These are phyloP conservation scores for Eubasilissa regina DNA, from an alignment of 1,140 invertebrate genomes.

Conservation along the genomic window DNA sequence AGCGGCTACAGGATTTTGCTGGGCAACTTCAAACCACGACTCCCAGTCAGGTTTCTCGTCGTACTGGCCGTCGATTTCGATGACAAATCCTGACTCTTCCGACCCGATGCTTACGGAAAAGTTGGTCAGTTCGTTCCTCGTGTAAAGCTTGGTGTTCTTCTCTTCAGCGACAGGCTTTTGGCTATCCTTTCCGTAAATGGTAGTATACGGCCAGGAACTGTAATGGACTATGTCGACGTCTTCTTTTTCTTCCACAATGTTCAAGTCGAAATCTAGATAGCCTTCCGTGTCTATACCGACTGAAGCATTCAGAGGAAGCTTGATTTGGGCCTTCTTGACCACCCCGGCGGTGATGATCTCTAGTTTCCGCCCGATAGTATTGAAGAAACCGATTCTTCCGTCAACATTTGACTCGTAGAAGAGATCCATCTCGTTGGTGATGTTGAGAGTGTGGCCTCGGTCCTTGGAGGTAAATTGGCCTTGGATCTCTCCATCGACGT, in stretches of 20 bases:
- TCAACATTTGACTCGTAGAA: slow-evolving; percentile 71
- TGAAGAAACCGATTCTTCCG: slow-evolving; percentile 76
- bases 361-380: slow-evolving; percentile 72
- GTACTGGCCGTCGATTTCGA: slow-evolving; percentile 70
- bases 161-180: slow-evolving; percentile 68
- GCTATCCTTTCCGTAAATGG: slow-evolving; percentile 72
- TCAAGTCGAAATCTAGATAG: slow-evolving; percentile 67
- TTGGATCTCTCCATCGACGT: slow-evolving; percentile 68
- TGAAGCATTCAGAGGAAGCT: slow-evolving; percentile 70
- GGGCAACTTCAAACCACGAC: slow-evolving; percentile 56
- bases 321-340: slow-evolving; percentile 73
- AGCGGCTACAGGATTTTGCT: slow-evolving; percentile 59
- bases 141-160: slow-evolving; percentile 65
- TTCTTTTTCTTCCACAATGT: slow-evolving; percentile 64
- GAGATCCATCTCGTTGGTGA: slow-evolving; percentile 67
- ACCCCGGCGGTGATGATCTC: slow-evolving; percentile 74
- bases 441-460: slow-evolving; percentile 60
- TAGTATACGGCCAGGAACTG: slow-evolving; percentile 75
- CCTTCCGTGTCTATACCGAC: slow-evolving; percentile 68
- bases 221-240: slow-evolving; percentile 72
- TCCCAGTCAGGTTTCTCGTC: slow-evolving; percentile 65
- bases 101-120: slow-evolving; percentile 64
- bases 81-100: slow-evolving; percentile 67
- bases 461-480: slow-evolving; percentile 61
- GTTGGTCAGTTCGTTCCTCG: slow-evolving; percentile 63